phyloP scores from a whole-genome alignment of 2,797 vertebrate genomes.

The Clamator glandarius region DNA sequence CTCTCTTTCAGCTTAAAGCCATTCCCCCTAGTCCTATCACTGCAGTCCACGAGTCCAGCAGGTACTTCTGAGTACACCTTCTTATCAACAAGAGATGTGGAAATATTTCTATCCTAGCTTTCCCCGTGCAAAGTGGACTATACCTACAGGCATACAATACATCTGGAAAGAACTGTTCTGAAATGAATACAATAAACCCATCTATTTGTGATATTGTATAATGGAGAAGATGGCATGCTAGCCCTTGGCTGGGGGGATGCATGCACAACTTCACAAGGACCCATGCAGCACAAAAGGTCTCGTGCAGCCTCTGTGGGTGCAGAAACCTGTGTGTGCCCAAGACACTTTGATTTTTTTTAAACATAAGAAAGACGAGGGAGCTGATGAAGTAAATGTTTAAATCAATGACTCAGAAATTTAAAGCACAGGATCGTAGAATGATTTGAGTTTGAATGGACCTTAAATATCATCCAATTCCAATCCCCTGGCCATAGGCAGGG shows the following conservation, averaged over 20 bases:
- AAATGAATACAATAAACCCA: accelerated
- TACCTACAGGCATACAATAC: accelerated
- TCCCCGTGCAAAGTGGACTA: accelerated
- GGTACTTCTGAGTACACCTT: background rate
- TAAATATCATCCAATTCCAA: too few relatives aligned
- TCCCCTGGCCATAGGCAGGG: too few relatives aligned
- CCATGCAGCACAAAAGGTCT: background rate
- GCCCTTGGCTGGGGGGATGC: background rate
- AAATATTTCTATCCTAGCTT: background rate
- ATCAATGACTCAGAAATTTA: conserved; percentile 25
- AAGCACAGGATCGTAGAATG: background rate
- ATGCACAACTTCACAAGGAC: accelerated
- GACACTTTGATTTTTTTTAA: background rate
- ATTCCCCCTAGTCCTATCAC: too few relatives aligned
- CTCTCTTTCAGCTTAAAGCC: too few relatives aligned
- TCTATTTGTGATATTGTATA: accelerated
- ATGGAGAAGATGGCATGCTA: accelerated
- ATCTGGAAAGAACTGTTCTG: accelerated
- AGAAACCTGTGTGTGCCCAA: background rate
- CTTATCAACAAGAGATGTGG: accelerated
- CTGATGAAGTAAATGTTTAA: background rate
- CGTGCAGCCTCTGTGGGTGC: accelerated
- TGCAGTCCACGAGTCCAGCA: background rate
- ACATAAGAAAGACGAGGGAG: background rate
- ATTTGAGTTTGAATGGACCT: too few relatives aligned